A percentile compares a stretch with the other conserved stretches of the same genome.
Conservation (phyloP, 2,113 vertebrate species). For the Phalacrocorax pelagicus region DNA sequence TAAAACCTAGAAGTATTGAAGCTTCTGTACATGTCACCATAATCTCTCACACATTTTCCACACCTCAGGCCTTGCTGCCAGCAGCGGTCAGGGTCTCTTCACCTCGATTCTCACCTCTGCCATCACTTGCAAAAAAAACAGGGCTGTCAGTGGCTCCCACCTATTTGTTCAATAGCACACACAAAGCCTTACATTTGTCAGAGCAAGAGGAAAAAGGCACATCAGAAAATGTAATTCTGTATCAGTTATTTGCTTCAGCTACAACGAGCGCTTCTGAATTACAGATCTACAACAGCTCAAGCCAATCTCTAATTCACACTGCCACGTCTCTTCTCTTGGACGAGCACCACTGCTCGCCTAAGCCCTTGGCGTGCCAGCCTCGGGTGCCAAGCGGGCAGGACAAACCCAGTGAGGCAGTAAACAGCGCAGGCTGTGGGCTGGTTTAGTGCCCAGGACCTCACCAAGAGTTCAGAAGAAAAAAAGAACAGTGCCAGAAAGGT, state of each 20-base stretch:
- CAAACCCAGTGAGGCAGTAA: neutral
- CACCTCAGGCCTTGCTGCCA: neutral
- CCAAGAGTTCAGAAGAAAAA: neutral
- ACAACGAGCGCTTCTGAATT: too few relatives aligned
- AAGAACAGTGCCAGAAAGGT: neutral
- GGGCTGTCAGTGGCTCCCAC: neutral
- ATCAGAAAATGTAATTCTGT: neutral
- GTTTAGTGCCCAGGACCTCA: neutral
- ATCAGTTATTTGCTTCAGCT: too few relatives aligned
- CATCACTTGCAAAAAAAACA: neutral
- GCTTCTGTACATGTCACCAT: neutral
- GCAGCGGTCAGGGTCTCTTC: neutral
- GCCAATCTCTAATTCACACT: neutral
- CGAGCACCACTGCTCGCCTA: fast-evolving
- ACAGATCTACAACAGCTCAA: neutral
- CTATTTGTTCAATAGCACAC: neutral
- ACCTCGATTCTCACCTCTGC: neutral
- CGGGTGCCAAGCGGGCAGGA: neutral
- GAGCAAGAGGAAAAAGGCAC: neutral
- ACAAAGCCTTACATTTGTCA: neutral
- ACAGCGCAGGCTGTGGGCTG: too few relatives aligned
- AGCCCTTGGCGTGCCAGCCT: neutral
- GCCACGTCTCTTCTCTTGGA: neutral
- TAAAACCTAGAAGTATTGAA: neutral
- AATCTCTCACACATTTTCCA: neutral